A percentile compares a stretch with the other conserved stretches of the same genome.
These are phyloP conservation scores for Ichneumon xanthorius DNA, from an alignment of 2,888 invertebrate species.

Conservation along the genomic window DNA sequence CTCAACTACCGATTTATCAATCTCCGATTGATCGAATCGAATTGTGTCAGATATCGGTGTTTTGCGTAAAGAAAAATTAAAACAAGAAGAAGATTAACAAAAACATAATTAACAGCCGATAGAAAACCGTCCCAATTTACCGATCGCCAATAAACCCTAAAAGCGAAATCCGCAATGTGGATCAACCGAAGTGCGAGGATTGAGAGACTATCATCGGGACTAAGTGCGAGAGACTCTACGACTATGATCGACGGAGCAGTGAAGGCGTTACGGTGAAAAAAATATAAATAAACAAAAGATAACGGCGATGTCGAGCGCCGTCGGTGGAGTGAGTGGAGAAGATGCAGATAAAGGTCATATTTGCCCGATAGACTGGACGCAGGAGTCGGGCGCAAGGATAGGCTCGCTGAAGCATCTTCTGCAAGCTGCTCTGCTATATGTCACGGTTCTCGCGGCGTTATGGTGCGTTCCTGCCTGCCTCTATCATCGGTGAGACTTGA, in stretches of 20 bases:
- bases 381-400: constrained; percentile 72
- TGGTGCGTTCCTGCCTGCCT: constrained; percentile 79
- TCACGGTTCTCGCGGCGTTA: constrained; percentile 76
- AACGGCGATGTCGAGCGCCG: background rate
- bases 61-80: background rate
- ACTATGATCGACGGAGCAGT: too few relatives aligned
- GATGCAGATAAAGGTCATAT: constrained; percentile 55
- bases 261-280: background rate
- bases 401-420: constrained; percentile 75
- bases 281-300: background rate
- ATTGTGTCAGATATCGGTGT: background rate
- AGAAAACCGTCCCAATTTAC: background rate
- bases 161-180: too few relatives aligned
- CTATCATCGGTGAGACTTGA: constrained; percentile 79
- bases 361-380: constrained; percentile 75
- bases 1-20: background rate
- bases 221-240: too few relatives aligned
- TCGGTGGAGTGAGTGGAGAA: background rate
- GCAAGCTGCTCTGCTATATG: constrained; percentile 78
- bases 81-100: too few relatives aligned
- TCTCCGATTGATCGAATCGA: background rate
- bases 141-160: too few relatives aligned
- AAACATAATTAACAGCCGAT: too few relatives aligned
- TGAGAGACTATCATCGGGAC: too few relatives aligned
- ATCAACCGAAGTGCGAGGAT: too few relatives aligned